Base-by-base conservation (phyloP, 37 sponge, comb jelly and placozoan species). In the Beroe ovata region DNA sequence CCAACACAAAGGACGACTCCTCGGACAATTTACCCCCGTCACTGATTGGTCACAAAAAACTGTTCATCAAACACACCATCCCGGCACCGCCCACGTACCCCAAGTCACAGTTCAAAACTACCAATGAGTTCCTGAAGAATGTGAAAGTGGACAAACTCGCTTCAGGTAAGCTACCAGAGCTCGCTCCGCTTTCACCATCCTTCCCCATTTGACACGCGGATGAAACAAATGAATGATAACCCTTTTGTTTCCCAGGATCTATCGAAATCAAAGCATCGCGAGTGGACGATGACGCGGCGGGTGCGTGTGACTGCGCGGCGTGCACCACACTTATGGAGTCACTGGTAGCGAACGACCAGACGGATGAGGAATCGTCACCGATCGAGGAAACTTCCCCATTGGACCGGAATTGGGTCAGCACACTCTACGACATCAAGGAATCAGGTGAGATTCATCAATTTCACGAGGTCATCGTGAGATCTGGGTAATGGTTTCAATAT, bases 141-240 rank as follows among this genome's bases (percentile, higher is more conserved):
- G 84, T 77, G 25, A 77, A 77, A 77, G 84, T 77, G 47, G 84
- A 77, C 84, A 77, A 77, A 36, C 54, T 42, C 16, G 41, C 84
- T 1, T 77, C 84, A 38, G 84, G 84, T 77, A 40, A 66, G 28
- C n/a, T 25, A n/a, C n/a, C n/a, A n/a, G n/a, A n/a, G n/a, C n/a
- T n/a, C n/a, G n/a, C n/a, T n/a, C n/a, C n/a, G n/a, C n/a, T n/a
- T n/a, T n/a, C 54, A 47, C 54, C 54, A 47, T 47, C 54, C 6
- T 11, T 47, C 11, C 54, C 6, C 54, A 47, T 47, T 6, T 47
- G 11, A 47, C 54, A n/a, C n/a, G n/a, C 59, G 59, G 59, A 19
- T 58, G 16, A 58, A 58, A 58, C 16, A 58, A 19, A 58, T 11
- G 11, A 58, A 19, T 19, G 59, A 58, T 58, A 58, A 58, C 11